phyloP scores from a whole-genome alignment of 2,113 vertebrate genomes.

The human region GRCh38 chr6:162388001-162388500 shows the following conservation, averaged over 20 bases:
- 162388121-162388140: background rate
- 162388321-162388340: background rate
- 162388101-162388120: background rate
- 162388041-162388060: background rate
- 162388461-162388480: fast-evolving
- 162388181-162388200: background rate
- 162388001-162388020: background rate
- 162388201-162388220: too few relatives aligned
- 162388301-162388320: fast-evolving
- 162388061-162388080: background rate
- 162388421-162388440: background rate
- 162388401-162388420: background rate
- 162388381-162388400: background rate
- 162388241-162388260: fast-evolving
- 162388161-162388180: fast-evolving
- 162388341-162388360: background rate
- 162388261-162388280: background rate
- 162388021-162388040: background rate
- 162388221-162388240: fast-evolving
- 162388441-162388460: background rate
- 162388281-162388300: background rate
- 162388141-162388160: background rate
- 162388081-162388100: background rate
- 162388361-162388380: background rate
- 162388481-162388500: background rate